Evolutionary conservation across 2,797 vertebrate genomes (phyloP), one percentile per base, ranked within the genome.

Genomic region (Cyprinodon diabolis): DNA sequence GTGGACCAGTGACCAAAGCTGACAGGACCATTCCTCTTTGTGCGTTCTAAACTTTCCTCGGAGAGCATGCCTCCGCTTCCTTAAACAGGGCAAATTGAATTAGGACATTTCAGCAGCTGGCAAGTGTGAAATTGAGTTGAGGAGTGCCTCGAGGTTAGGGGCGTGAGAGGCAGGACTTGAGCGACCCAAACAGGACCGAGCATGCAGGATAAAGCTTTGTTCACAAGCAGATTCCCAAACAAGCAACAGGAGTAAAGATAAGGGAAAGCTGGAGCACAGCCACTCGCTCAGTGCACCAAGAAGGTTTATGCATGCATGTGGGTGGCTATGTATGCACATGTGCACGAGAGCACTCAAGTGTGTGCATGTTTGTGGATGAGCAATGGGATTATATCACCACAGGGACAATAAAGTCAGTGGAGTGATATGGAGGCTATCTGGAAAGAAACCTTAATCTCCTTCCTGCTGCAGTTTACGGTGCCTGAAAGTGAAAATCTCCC

Each of bases 51-150:
- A 92, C 85, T 78, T 87, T 75, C 83, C 87, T 87, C 77, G n/a
- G 88, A 88, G 89, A 90, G 77, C 76, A 37, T 73, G 78, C 74
- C 87, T 82, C 69, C 63, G 77, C 82, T 92, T 93, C 90, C 84
- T 89, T 93, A 91, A 93, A 92, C 82, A 84, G 83, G 66, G 56
- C 85, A 91, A 94, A 95, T 91, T 93, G 88, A 95, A 95, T 95
- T 93, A 93, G 87, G 88, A 93, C 89, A 83, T 94, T 93, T 85
- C 87, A 78, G 83, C 89, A 89, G 83, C 84, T 89, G 86, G 88
- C 90, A 88, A 90, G 91, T 93, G 93, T 95, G 92, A 94, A 95
- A 94, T 92, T 91, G 89, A 94, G 90, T 86, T 81, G 87, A 93
- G 91, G 89, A 87, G 87, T 82, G 90, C 88, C 91, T 86, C 25